Conservation (phyloP, 2,888 invertebrate species). For the Marasmarcha lunaedactyla region DNA sequence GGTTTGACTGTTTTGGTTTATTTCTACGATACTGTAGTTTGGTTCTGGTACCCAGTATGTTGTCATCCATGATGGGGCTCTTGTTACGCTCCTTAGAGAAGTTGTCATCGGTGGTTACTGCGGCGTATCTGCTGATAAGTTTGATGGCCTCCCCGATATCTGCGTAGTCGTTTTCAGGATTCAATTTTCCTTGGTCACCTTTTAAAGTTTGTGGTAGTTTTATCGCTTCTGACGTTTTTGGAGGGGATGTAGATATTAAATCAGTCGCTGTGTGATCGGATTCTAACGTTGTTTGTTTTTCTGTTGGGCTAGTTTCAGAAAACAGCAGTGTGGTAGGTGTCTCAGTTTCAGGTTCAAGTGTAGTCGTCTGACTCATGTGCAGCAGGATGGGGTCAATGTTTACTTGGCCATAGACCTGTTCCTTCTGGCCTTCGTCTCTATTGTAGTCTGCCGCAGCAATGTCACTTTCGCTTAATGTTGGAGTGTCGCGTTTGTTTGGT, state of each 20-base stretch:
- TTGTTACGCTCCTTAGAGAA: constrained; percentile 51
- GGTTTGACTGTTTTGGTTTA: constrained; percentile 30
- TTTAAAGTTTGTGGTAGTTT: background rate
- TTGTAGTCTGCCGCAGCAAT: constrained; percentile 21
- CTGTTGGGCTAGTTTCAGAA: constrained; percentile 3
- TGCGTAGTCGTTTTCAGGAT: constrained; percentile 58
- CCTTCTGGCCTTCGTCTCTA: constrained; percentile 52
- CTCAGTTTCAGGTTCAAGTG: constrained; percentile 16
- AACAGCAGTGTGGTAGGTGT: background rate
- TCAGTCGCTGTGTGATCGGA: constrained; percentile 16
- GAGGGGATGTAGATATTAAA: background rate
- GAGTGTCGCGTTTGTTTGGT: constrained; percentile 52
- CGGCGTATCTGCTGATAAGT: constrained; percentile 59
- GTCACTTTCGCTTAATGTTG: constrained; percentile 28
- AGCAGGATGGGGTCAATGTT: constrained; percentile 50
- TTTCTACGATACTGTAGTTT: constrained; percentile 55
- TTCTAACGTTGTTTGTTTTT: constrained; percentile 11
- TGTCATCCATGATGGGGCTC: constrained; percentile 36
- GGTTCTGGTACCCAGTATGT: constrained; percentile 53
- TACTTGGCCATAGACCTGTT: constrained; percentile 54
- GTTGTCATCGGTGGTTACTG: constrained; percentile 61
- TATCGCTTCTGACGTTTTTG: background rate
- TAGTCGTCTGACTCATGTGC: constrained; percentile 28
- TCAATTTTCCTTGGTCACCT: constrained; percentile 43
- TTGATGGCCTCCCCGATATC: constrained; percentile 64